A percentile compares a stretch with the other conserved stretches of the same genome.
Evolutionary conservation across 35 echinoderm and acorn worm genomes (phyloP).

Genomic region (Strongylocentrotus purpuratus): DNA sequence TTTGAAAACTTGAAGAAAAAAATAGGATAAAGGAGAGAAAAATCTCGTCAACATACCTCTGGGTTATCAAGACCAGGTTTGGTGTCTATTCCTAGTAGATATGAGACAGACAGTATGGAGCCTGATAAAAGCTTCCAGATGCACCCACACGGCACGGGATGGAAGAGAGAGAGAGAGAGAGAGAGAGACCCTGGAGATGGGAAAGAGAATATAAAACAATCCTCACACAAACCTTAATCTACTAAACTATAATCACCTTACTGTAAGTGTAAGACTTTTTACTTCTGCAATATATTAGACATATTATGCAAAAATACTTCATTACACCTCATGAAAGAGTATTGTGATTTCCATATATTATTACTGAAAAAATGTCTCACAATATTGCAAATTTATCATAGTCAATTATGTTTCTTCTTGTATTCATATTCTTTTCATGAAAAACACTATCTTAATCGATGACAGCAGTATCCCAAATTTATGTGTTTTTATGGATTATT

Average conservation of each 20-base stretch:
- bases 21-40: not conserved
- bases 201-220: not conserved
- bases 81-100: not conserved
- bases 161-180: not conserved
- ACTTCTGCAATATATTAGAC: not conserved
- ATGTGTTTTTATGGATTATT: no score
- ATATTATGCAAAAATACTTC: no score
- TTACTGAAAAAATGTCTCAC: no score
- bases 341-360: no score
- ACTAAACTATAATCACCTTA: no score
- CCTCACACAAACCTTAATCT: not conserved
- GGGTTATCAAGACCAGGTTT: not conserved
- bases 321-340: no score
- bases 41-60: not conserved
- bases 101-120: constrained; percentile 6
- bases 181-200: not conserved
- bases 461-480: no score
- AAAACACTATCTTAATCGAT: no score
- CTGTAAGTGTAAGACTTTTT: no score
- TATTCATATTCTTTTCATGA: no score
- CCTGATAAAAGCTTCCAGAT: constrained; percentile 43
- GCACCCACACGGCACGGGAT: not conserved
- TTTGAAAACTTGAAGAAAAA: not conserved
- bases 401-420: no score
- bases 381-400: no score